Evolutionary conservation across 2,888 invertebrate genomes (phyloP).

Genomic region (Ecdyonurus torrentis): DNA sequence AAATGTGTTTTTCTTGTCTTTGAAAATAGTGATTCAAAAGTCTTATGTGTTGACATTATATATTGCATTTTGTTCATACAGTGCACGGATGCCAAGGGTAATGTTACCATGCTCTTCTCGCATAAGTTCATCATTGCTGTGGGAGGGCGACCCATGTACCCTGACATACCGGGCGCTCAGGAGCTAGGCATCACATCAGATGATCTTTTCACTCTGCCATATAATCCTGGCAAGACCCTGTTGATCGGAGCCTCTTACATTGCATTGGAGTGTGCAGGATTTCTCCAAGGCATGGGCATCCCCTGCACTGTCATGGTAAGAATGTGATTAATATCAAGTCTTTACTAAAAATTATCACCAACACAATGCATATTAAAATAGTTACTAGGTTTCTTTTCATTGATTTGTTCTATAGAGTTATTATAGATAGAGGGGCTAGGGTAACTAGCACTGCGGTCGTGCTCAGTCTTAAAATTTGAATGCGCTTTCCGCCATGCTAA

Average conservation of each 20-base stretch:
- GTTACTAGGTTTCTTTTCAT: too few relatives aligned
- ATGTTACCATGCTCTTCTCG: too few relatives aligned
- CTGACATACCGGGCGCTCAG: conserved; percentile 28
- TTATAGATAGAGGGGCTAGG: too few relatives aligned
- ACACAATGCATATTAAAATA: background rate
- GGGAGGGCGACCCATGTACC: conserved; percentile 33
- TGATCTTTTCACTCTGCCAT: conserved; percentile 33
- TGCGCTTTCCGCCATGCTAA: too few relatives aligned
- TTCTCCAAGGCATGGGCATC: conserved; percentile 30
- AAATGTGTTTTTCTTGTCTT: too few relatives aligned
- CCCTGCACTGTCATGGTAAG: conserved; percentile 31
- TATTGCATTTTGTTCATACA: too few relatives aligned
- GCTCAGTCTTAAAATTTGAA: too few relatives aligned
- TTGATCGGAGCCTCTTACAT: conserved; percentile 41
- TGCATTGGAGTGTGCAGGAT: conserved; percentile 38
- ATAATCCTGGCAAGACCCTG: conserved; percentile 34
- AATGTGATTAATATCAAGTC: background rate
- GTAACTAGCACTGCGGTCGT: too few relatives aligned
- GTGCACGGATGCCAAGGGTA: too few relatives aligned
- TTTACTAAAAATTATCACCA: background rate
- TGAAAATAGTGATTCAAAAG: too few relatives aligned
- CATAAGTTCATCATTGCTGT: conserved; percentile 32
- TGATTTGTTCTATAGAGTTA: too few relatives aligned
- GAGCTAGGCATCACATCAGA: conserved; percentile 36
- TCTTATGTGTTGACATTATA: too few relatives aligned